phyloP scores from a whole-genome alignment of 2,113 vertebrate genomes.

The Phaetusa simplex region DNA sequence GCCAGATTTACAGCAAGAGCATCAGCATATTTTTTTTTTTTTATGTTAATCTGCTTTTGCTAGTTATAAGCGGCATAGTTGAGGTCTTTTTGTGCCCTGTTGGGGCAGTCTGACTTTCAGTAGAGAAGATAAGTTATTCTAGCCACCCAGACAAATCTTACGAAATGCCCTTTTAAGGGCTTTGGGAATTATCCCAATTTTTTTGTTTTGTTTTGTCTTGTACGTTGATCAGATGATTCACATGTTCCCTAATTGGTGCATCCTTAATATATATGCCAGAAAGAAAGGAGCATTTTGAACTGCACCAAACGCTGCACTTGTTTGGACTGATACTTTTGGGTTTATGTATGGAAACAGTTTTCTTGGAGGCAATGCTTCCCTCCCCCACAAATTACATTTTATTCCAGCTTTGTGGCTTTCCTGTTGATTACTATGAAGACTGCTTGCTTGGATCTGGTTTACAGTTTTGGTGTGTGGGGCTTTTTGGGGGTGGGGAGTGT shows the following conservation, averaged over 20 bases:
- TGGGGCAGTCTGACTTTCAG: slow-evolving; percentile 23
- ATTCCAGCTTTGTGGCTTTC: neutral
- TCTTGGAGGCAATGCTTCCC: neutral
- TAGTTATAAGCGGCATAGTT: neutral
- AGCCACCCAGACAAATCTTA: slow-evolving; percentile 6
- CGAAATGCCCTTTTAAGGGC: slow-evolving; percentile 67
- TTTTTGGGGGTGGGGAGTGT: neutral
- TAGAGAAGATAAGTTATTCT: slow-evolving; percentile 40
- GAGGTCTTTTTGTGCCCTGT: neutral
- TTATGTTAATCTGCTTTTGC: neutral
- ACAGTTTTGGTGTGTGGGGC: neutral
- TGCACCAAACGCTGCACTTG: neutral
- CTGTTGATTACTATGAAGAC: neutral
- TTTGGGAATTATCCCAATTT: neutral
- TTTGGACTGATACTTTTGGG: neutral
- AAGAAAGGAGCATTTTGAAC: neutral
- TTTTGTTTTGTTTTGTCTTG: neutral
- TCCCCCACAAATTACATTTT: neutral
- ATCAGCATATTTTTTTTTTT: neutral
- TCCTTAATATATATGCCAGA: neutral
- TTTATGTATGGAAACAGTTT: neutral
- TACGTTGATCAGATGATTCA: slow-evolving; percentile 41
- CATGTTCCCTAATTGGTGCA: neutral
- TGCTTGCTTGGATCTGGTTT: neutral
- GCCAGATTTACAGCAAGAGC: neutral